These are phyloP conservation scores for Tachypleus tridentatus DNA, from an alignment of 1,140 invertebrate species.

Conservation along the genomic window DNA sequence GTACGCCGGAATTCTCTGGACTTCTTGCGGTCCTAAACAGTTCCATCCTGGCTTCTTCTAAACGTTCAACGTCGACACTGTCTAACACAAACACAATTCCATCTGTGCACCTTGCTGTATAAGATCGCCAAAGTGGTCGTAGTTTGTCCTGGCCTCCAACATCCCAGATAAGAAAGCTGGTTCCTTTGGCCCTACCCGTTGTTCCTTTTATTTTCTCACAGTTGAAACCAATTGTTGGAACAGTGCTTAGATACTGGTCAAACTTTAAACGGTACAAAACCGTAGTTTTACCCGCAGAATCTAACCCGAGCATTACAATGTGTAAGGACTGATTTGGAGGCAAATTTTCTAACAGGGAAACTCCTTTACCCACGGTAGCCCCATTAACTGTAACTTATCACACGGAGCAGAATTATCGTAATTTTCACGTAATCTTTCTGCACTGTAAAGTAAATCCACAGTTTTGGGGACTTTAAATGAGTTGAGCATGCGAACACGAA, in stretches of 20 bases:
- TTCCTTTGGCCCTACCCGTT: constrained; percentile 46
- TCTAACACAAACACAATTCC: constrained; percentile 89
- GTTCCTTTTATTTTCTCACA: constrained; percentile 77
- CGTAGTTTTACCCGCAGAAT: constrained; percentile 94
- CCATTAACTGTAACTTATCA: constrained; percentile 20
- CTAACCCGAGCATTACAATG: constrained; percentile 92
- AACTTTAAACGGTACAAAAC: constrained; percentile 92
- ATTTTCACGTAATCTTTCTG: too few relatives aligned
- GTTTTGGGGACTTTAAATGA: too few relatives aligned
- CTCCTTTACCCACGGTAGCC: constrained; percentile 30
- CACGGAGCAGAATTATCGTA: too few relatives aligned
- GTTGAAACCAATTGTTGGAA: constrained; percentile 96
- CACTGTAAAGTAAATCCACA: too few relatives aligned
- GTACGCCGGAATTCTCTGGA: constrained; percentile 74
- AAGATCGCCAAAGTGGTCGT: constrained; percentile 80
- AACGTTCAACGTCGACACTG: constrained; percentile 73
- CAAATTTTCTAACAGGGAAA: constrained; percentile 50
- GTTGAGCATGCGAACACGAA: too few relatives aligned
- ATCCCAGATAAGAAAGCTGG: constrained; percentile 65
- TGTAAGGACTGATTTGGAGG: constrained; percentile 62
- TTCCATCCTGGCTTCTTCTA: constrained; percentile 92
- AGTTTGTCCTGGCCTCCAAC: constrained; percentile 89
- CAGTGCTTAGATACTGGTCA: constrained; percentile 92
- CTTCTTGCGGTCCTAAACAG: constrained; percentile 73
- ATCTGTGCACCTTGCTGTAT: constrained; percentile 79